These are phyloP conservation scores for Leptoclinus maculatus DNA, from an alignment of 2,797 vertebrate genomes.

Conservation along the genomic window DNA sequence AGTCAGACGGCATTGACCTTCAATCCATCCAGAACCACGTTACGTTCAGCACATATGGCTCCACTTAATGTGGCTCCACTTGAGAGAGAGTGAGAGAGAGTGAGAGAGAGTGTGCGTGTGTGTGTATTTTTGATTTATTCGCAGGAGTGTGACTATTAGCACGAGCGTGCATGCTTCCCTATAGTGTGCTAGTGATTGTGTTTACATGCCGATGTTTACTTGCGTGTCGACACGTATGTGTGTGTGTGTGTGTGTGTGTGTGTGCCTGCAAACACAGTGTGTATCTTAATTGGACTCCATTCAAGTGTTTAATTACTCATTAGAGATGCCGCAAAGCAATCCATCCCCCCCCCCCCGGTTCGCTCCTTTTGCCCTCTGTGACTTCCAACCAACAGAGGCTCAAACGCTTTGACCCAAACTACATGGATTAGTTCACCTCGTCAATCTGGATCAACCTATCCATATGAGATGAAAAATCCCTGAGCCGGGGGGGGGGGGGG, in stretches of 20 bases:
- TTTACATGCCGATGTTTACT: conserved; percentile 60
- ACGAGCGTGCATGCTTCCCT: conserved; percentile 15
- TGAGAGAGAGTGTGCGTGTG: neutral
- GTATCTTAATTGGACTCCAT: conserved; percentile 80
- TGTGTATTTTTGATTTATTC: conserved; percentile 25
- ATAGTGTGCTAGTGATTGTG: conserved; percentile 50
- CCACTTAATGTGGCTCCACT: conserved; percentile 55
- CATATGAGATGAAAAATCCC: conserved; percentile 63
- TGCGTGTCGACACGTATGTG: conserved; percentile 11
- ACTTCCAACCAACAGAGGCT: conserved; percentile 63
- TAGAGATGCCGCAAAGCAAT: conserved; percentile 78
- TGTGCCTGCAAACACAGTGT: conserved; percentile 43
- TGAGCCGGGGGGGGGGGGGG: conserved; percentile 7
- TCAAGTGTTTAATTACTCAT: conserved; percentile 82
- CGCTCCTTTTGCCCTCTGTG: conserved; percentile 49
- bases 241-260: conserved; percentile 21
- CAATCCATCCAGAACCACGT: conserved; percentile 53
- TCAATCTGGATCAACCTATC: conserved; percentile 78
- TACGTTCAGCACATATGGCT: conserved; percentile 64
- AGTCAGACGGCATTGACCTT: conserved; percentile 69
- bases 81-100: neutral
- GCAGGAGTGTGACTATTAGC: conserved; percentile 28
- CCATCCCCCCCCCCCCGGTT: conserved; percentile 58
- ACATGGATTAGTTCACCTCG: conserved; percentile 80
- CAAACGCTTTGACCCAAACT: conserved; percentile 74